A percentile compares a stretch with the other conserved stretches of the same genome.
phyloP scores from a whole-genome alignment of 2,888 invertebrate genomes.

The Platycnemis pennipes region DNA sequence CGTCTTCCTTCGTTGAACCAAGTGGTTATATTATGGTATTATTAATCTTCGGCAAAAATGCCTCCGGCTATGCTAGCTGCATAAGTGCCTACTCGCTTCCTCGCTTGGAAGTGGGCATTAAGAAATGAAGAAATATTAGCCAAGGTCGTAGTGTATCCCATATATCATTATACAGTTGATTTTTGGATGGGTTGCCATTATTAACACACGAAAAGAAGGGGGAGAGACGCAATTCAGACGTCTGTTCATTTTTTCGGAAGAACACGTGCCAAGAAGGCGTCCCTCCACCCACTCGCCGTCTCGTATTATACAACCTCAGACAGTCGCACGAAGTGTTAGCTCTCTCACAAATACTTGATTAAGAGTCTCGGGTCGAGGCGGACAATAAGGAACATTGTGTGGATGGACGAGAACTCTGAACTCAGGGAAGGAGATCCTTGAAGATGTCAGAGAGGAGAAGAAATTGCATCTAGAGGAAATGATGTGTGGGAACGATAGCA shows the following conservation, averaged over 20 bases:
- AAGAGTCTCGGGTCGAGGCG: neutral
- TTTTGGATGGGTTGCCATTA: neutral
- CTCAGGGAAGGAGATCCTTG: neutral
- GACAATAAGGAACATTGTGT: neutral
- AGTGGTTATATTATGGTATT: neutral
- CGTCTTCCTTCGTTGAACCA: neutral
- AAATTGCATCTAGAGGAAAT: too few species aligned
- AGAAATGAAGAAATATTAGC: conserved; percentile 53
- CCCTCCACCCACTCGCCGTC: neutral
- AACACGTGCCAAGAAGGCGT: neutral
- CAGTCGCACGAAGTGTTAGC: neutral
- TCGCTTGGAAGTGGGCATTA: neutral
- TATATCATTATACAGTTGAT: neutral
- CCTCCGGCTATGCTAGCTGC: neutral
- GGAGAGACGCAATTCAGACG: neutral
- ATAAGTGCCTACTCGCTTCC: neutral
- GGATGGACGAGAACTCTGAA: neutral
- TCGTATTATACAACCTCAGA: neutral
- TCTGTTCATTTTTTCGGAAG: neutral
- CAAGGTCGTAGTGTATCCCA: neutral
- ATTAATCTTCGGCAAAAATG: neutral
- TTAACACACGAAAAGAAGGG: neutral
- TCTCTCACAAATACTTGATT: neutral
- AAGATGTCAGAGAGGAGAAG: too few species aligned
- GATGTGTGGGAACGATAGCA: too few species aligned